Percentiles rank a stretch among this genome's conserved stretches.
Conservation (phyloP, 2,797 vertebrate genomes). For the Fistularia commersonii region DNA sequence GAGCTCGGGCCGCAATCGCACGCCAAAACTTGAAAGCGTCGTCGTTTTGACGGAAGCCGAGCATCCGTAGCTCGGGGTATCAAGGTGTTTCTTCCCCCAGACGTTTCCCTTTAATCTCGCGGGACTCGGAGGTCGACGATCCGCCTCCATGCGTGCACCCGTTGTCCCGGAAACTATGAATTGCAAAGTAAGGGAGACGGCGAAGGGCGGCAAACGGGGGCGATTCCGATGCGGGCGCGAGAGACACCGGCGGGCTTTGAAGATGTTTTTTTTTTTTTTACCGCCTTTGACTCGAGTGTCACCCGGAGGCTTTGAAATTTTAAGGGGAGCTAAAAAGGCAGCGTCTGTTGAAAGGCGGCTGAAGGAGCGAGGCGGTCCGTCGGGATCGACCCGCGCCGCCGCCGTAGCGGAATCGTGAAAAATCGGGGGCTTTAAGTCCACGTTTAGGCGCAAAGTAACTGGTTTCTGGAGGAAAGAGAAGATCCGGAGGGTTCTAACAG, state of each 20-base stretch:
- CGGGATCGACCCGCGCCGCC: conserved; percentile 12
- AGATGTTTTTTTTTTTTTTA: conserved; percentile 30
- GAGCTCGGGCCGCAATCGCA: too few species aligned
- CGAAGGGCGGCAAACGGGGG: conserved; percentile 29
- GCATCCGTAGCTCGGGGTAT: too few species aligned
- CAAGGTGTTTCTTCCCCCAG: too few species aligned
- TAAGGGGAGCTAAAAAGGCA: conserved; percentile 43
- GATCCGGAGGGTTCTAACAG: too few species aligned
- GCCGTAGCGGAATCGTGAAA: conserved; percentile 9
- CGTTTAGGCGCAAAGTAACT: too few species aligned
- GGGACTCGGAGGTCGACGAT: conserved; percentile 31
- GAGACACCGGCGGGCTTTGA: conserved; percentile 47
- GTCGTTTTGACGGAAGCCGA: too few species aligned
- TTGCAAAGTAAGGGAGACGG: conserved; percentile 36
- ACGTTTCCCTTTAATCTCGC: conserved; percentile 24
- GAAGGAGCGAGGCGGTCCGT: conserved; percentile 4
- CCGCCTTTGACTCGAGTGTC: conserved; percentile 39
- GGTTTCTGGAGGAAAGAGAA: too few species aligned
- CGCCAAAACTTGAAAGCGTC: too few species aligned
- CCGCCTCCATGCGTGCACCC: neutral
- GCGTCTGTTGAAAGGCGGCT: conserved; percentile 26
- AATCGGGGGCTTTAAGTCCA: conserved; percentile 26
- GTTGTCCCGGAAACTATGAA: conserved; percentile 33
- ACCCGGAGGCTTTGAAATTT: conserved; percentile 52
- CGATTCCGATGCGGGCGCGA: conserved; percentile 40